Evolutionary conservation across 1,140 invertebrate species (phyloP), one percentile per base, ranked within the genome.

Genomic region (Drosophila nikananu): DNA sequence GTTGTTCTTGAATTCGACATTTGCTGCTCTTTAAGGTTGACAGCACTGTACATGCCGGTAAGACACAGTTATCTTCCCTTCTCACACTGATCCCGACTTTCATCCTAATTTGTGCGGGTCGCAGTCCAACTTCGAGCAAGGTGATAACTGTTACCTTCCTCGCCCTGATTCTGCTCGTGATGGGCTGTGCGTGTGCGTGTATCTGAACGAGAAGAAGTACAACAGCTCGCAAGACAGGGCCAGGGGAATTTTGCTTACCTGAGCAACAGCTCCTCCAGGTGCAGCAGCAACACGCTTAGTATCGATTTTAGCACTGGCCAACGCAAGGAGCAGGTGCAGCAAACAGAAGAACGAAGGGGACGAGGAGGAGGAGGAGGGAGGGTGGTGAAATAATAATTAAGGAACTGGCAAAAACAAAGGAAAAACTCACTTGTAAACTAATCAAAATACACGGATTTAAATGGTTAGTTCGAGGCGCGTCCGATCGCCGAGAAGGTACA

Each of bases 261-360:
- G 59, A 60, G 32, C 35, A 21, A 55, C 27, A 76, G 55, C 30
- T 48, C 23, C 9, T 76, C 55, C 66, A 81, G 59, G n/a, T 55
- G 55, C 27, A 84, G 57, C 19, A 74, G 48, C 37, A 54, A 42
- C 8, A 61, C 52, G 37, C 48, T 51, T 23, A 81, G 32, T 81
- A 89, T 86, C 60, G 86, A 90, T 86, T 90, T 89, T 48, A 90
- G 37, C 42, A 81, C 71, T 67, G 73, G 64, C 80, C 70, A 64
- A 19, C 9, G 21, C 35, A 35, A 71, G 52, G 32, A 39, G 32
- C 32, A 23, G 21, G 52, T 37, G 32, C 19, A 37, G 21, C 19
- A 21, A 21, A 19, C 12, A 21, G 10, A 12, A 4, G 46, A 61
- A 23, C 23, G 23, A 44, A 27, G 27, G 19, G 13, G 39, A 41